Conservation (phyloP, 2,113 vertebrate genomes). For the Ciconia boyciana region DNA sequence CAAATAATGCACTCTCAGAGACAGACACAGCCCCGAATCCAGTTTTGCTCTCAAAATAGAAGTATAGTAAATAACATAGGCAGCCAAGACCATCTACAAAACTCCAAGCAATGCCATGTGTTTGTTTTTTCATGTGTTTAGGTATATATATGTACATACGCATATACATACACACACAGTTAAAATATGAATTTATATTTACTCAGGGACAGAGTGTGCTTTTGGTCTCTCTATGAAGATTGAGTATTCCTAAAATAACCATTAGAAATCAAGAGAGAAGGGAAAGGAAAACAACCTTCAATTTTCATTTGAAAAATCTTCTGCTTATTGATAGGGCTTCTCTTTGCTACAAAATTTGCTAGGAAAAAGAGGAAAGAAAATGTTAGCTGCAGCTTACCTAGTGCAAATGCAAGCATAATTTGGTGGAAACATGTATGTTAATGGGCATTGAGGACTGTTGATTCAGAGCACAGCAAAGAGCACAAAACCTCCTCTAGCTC, state of each 20-base stretch:
- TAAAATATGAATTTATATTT: background rate
- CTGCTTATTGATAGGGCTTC: background rate
- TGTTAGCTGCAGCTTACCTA: background rate
- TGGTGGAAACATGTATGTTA: background rate
- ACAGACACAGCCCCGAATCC: background rate
- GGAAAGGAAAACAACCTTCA: background rate
- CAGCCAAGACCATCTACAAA: background rate
- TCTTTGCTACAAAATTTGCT: background rate
- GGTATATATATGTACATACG: background rate
- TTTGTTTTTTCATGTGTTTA: background rate
- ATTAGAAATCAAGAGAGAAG: background rate
- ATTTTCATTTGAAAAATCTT: background rate
- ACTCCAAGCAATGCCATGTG: background rate
- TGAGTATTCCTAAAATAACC: background rate
- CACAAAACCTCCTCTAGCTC: background rate
- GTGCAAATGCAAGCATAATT: background rate
- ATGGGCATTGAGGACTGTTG: background rate
- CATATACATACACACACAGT: background rate
- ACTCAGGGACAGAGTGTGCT: background rate
- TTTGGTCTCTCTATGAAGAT: background rate
- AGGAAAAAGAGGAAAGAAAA: background rate
- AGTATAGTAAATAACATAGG: constrained; percentile 31
- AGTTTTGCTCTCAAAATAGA: constrained; percentile 36
- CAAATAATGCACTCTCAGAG: background rate
- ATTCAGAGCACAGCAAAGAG: background rate